Evolutionary conservation across 1,140 invertebrate species (phyloP), one percentile per base, ranked within the genome.

Genomic region (Zaprionus ghesquierei): DNA sequence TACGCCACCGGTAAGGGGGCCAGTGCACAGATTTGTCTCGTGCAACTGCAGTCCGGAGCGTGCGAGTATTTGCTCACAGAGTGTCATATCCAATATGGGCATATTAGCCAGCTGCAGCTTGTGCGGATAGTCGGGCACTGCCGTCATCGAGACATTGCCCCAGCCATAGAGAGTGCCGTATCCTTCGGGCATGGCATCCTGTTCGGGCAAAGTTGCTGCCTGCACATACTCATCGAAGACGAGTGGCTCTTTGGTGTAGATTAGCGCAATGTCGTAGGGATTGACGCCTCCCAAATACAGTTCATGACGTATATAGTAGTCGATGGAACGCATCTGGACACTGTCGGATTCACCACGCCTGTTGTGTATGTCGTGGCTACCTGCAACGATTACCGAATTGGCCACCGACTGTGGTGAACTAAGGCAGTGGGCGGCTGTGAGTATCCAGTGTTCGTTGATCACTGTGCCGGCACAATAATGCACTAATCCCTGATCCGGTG

Each of bases 191-290:
- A 92, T 71, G 0, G 77, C 77, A 50, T 93, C 92, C 29, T 93
- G 90, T 70, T 92, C 87, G 0, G 93, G 93, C 27, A 93, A 35
- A 0, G 80, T 73, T 5, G 93, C 92, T 0, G 93, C 84, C 6
- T 92, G 90, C 0, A 94, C 92, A 58, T 90, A 92, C 22, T 79
- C 22, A 33, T 78, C 81, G 22, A 92, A 91, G 51, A 62, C 51
- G 27, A 92, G 74, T 2, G 91, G 85, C 2, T 81, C 73, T 65
- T 93, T 93, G 22, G 93, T 91, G 4, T 92, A 90, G 56, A 94
- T 92, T 5, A 94, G 56, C 0, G 93, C 93, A 18, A 94, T 93
- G 50, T 94, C 94, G 65, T 93, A 93, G 22, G 92, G 92, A 46
- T 92, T 93, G 0, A 93, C 92, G 22, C 89, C 91, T 33, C 91